Conservation (phyloP, 2,797 vertebrate genomes). For the Urophycis tenuis region DNA sequence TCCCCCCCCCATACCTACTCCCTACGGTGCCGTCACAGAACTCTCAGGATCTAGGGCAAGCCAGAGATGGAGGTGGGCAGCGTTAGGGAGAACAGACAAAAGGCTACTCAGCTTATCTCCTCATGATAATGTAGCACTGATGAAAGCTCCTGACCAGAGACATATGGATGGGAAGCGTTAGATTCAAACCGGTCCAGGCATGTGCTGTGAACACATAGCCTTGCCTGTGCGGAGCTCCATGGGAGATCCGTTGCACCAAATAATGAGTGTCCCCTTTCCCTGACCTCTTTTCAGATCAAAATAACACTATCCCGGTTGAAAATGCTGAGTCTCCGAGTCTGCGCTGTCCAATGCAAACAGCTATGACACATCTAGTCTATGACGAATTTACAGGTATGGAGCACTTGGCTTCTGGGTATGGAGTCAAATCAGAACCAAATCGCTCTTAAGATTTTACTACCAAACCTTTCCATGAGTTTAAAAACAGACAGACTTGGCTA, state of each 20-base stretch:
- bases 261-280: background rate
- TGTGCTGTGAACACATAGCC: background rate
- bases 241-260: background rate
- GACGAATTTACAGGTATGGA: background rate
- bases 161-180: background rate
- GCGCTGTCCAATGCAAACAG: background rate
- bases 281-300: constrained; percentile 2
- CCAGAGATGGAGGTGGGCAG: background rate
- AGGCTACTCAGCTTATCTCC: background rate
- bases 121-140: background rate
- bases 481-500: background rate
- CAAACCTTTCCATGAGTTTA: background rate
- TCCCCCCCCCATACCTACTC: constrained; percentile 46
- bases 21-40: constrained; percentile 64
- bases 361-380: background rate
- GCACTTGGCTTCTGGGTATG: background rate
- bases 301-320: background rate
- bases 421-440: background rate
- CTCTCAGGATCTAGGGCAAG: constrained; percentile 56
- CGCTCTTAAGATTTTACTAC: background rate
- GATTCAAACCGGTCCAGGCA: background rate
- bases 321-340: background rate
- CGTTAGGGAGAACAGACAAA: background rate
- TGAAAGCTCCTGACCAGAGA: background rate
- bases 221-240: background rate